phyloP scores from a whole-genome alignment of 2,113 vertebrate species.

The Puma concolor region DNA sequence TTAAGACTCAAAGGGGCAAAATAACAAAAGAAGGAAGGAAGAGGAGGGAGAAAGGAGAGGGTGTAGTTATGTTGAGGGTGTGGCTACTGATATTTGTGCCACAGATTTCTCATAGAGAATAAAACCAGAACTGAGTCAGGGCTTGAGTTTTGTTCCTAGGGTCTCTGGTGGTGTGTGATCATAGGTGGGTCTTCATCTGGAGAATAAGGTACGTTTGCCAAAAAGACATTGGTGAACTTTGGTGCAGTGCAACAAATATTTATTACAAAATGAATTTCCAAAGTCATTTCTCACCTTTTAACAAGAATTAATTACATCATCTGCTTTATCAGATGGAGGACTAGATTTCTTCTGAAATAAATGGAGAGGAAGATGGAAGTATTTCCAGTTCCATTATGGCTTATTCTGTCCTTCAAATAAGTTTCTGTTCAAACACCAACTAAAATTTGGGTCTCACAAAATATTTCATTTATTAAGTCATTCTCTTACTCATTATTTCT shows the following conservation, averaged over 20 bases:
- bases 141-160: neutral
- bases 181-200: neutral
- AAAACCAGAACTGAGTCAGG: neutral
- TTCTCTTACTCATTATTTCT: neutral
- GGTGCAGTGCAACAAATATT: neutral
- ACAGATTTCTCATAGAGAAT: no score
- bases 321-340: neutral
- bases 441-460: neutral
- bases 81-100: neutral
- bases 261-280: neutral
- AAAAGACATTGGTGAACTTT: neutral
- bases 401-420: neutral
- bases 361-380: neutral
- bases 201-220: neutral
- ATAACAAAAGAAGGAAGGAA: neutral
- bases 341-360: neutral
- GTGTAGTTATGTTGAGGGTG: neutral
- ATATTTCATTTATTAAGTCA: neutral
- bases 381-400: neutral
- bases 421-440: neutral
- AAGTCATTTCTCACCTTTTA: slow-evolving; percentile 21
- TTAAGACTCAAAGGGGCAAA: neutral
- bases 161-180: neutral
- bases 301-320: neutral
- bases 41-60: neutral